These are phyloP conservation scores for Drosophila macrothrix DNA, from an alignment of 2,888 invertebrate species.

Conservation along the genomic window DNA sequence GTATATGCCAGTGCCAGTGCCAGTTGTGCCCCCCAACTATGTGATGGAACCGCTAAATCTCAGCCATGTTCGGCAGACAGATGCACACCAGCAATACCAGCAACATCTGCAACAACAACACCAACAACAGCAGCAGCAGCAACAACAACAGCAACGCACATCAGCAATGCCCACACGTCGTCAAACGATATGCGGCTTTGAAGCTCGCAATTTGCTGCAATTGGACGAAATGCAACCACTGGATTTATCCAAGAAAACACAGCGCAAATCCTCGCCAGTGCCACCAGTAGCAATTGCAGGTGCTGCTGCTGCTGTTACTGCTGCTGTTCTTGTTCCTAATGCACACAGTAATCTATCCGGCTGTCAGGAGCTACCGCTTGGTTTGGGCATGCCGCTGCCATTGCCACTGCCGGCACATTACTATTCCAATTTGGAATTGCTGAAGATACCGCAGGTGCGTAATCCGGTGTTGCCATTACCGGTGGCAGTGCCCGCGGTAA, in stretches of 20 bases:
- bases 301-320: constrained; percentile 8
- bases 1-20: constrained; percentile 52
- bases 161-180: constrained; percentile 72
- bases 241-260: constrained; percentile 82
- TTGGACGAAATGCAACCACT: constrained; percentile 82
- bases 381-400: constrained; percentile 6
- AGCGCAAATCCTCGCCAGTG: constrained; percentile 46
- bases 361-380: constrained; percentile 3
- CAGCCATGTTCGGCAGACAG: constrained; percentile 53
- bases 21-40: constrained; percentile 32
- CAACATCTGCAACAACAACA: constrained; percentile 27
- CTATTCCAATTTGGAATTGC: constrained; percentile 80
- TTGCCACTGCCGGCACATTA: constrained; percentile 59
- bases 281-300: constrained; percentile 6
- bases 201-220: constrained; percentile 69
- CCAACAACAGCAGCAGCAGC: constrained; percentile 29
- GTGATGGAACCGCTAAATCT: constrained; percentile 74
- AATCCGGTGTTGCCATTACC: constrained; percentile 62
- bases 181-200: constrained; percentile 83
- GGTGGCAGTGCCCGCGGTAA: constrained; percentile 11
- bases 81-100: constrained; percentile 21
- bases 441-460: constrained; percentile 82
- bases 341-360: neutral
- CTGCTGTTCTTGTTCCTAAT: neutral
- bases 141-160: constrained; percentile 41